These are phyloP conservation scores for Argopecten irradians DNA, from an alignment of 1,140 invertebrate species.

Conservation along the genomic window DNA sequence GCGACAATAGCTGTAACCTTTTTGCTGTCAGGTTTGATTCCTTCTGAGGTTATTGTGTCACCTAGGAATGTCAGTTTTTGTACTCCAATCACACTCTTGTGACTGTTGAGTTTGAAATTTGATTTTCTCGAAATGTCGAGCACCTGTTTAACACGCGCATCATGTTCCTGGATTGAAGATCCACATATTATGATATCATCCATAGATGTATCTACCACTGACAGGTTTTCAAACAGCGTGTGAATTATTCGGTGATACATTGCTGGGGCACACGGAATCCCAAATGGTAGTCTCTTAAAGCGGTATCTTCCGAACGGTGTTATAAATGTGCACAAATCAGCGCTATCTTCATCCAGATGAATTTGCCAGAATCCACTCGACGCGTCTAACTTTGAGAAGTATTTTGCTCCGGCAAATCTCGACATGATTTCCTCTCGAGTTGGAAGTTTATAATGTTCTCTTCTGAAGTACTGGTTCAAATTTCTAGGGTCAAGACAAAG, in stretches of 20 bases:
- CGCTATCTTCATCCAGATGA: conserved; percentile 25
- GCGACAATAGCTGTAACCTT: conserved; percentile 6
- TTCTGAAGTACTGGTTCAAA: conserved; percentile 47
- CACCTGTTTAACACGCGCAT: conserved; percentile 32
- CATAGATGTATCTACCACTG: conserved; percentile 59
- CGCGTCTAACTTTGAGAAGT: conserved; percentile 24
- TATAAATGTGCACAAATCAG: conserved; percentile 63
- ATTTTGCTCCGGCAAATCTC: not conserved
- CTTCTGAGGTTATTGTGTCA: conserved; percentile 12
- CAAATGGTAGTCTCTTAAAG: conserved; percentile 48
- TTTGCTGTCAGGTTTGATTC: not conserved
- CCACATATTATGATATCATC: conserved; percentile 56
- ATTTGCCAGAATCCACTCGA: conserved; percentile 29
- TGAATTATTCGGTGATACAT: conserved; percentile 46
- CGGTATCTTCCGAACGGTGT: conserved; percentile 65
- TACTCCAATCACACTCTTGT: conserved; percentile 24
- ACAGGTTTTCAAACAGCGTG: conserved; percentile 33
- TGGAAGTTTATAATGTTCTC: conserved; percentile 44
- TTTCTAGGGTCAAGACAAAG: conserved; percentile 60
- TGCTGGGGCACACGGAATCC: conserved; percentile 45
- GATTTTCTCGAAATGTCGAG: conserved; percentile 15
- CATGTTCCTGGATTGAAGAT: conserved; percentile 42
- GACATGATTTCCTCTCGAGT: conserved; percentile 33
- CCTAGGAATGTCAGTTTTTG: conserved; percentile 12
- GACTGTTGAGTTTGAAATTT: not conserved